A percentile compares a stretch with the other conserved stretches of the same genome.
Evolutionary conservation across 2,797 vertebrate species (phyloP).

Genomic region (Scolopax rusticola): DNA sequence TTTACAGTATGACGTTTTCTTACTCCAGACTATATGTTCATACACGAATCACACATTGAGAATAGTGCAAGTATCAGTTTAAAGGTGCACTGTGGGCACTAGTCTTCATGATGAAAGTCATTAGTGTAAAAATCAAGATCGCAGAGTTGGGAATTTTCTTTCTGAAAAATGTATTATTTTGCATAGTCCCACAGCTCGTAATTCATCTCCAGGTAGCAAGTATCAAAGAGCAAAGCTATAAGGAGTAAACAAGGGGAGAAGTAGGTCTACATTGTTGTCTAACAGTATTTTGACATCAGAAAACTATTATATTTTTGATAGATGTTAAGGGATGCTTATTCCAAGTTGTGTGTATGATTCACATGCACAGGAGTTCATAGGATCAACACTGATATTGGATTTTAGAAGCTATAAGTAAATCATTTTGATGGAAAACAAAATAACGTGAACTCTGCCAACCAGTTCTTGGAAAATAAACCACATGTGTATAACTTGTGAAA

Average conservation of each 20-base stretch:
- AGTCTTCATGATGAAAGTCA: not conserved
- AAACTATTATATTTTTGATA: not conserved
- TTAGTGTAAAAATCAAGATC: not conserved
- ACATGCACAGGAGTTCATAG: not conserved
- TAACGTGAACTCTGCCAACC: not conserved
- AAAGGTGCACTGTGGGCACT: not conserved
- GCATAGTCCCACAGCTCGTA: not conserved
- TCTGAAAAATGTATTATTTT: not conserved
- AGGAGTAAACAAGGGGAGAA: not conserved
- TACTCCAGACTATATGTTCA: not conserved
- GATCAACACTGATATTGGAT: not conserved
- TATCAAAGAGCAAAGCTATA: not conserved
- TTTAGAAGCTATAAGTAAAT: not conserved
- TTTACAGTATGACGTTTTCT: not conserved
- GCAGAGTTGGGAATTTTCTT: not conserved
- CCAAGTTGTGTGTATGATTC: not conserved
- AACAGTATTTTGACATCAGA: not conserved
- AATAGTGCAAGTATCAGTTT: not conserved
- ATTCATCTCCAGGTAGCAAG: not conserved
- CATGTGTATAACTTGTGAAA: not conserved
- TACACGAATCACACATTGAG: not conserved
- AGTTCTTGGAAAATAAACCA: conserved; percentile 17
- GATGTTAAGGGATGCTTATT: not conserved
- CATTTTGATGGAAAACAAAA: not conserved
- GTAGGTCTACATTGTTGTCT: not conserved